A percentile compares a stretch with the other conserved stretches of the same genome.
Conservation (phyloP, 2,888 invertebrate genomes). For the Agrotis exclamationis region DNA sequence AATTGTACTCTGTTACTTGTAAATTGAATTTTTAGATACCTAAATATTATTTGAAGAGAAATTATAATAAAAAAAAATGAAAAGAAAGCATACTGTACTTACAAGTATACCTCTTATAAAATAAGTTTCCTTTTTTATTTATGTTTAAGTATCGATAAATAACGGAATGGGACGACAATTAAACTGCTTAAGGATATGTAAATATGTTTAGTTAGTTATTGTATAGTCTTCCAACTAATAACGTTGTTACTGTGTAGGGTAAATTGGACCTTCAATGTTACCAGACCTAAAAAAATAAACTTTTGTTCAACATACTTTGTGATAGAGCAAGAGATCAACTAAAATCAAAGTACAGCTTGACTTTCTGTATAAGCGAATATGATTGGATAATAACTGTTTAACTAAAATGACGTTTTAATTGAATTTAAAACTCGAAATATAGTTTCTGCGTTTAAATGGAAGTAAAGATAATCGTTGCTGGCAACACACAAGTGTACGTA, state of each 20-base stretch:
- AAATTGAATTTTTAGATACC: slow-evolving; percentile 11
- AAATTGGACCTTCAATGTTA: slow-evolving; percentile 1
- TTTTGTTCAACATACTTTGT: too few species aligned
- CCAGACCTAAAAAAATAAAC: too few species aligned
- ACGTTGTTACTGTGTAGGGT: slow-evolving; percentile 6
- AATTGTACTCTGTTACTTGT: slow-evolving; percentile 39
- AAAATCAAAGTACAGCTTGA: too few species aligned
- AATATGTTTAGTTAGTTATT: slow-evolving; percentile 42
- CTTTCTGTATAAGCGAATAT: too few species aligned
- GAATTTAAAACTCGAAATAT: not conserved
- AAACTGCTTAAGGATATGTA: slow-evolving; percentile 46
- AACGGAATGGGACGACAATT: slow-evolving; percentile 48
- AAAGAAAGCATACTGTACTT: slow-evolving; percentile 42
- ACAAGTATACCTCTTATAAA: slow-evolving; percentile 61
- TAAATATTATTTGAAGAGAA: slow-evolving; percentile 13
- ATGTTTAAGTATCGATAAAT: slow-evolving; percentile 28
- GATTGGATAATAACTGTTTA: too few species aligned
- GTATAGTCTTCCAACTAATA: slow-evolving; percentile 40
- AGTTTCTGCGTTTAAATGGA: not conserved
- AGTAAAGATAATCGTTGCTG: not conserved
- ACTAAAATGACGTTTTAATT: too few species aligned
- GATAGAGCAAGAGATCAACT: too few species aligned
- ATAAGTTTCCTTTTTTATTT: slow-evolving; percentile 47
- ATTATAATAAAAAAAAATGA: not conserved
- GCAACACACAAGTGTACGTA: not conserved